Conservation (phyloP, 2,113 vertebrate species). For the Rhynchopsitta pachyrhyncha region DNA sequence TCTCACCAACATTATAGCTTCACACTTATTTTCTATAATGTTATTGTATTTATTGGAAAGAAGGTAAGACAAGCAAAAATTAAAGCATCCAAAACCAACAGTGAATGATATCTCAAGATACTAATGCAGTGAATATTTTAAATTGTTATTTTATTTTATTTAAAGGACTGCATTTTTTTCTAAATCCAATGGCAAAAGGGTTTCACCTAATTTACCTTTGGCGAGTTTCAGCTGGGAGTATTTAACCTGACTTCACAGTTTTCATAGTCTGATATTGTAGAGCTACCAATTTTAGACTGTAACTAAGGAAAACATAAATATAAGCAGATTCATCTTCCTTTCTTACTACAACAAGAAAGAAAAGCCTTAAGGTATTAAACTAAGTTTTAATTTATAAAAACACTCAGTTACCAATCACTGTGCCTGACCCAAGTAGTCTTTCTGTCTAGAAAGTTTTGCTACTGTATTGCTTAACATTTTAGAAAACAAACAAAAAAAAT, state of each 20-base stretch:
- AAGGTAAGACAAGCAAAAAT: neutral
- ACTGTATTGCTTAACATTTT: neutral
- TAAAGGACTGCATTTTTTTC: neutral
- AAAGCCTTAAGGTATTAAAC: neutral
- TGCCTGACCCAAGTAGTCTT: neutral
- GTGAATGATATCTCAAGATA: neutral
- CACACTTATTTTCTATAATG: neutral
- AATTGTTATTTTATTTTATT: neutral
- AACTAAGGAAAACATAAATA: neutral
- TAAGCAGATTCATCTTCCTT: neutral
- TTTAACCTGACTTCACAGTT: neutral
- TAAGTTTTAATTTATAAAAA: neutral
- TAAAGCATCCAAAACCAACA: neutral
- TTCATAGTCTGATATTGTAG: neutral
- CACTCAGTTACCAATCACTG: neutral
- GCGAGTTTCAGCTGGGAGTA: neutral
- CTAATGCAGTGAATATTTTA: neutral
- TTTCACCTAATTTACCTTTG: neutral
- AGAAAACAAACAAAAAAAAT: slow-evolving; percentile 39
- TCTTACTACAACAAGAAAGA: neutral
- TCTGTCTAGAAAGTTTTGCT: neutral
- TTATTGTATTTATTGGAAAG: neutral
- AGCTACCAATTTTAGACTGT: neutral
- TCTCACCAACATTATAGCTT: neutral
- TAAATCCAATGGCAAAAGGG: neutral